A percentile compares a stretch with the other conserved stretches of the same genome.
These are phyloP conservation scores for Girardinichthys multiradiatus DNA, from an alignment of 2,113 vertebrate species.

Conservation along the genomic window DNA sequence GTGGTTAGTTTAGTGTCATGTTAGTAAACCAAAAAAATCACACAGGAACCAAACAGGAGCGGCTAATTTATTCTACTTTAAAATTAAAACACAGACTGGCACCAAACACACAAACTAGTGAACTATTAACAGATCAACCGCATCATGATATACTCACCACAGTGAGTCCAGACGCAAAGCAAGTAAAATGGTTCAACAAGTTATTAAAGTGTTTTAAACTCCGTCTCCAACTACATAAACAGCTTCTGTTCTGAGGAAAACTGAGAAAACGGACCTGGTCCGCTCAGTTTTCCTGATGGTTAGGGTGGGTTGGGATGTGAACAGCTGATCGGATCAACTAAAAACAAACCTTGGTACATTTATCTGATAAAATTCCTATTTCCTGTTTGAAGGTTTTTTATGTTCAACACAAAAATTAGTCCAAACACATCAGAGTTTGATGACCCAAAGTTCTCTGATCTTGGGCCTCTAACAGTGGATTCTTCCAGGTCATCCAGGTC, in stretches of 20 bases:
- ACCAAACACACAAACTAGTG: background rate
- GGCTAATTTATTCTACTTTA: background rate
- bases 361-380: too few relatives aligned
- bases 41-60: background rate
- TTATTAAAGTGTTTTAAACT: background rate
- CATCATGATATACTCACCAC: constrained; percentile 56
- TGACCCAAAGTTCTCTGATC: too few relatives aligned
- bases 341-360: too few relatives aligned
- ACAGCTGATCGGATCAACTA: too few relatives aligned
- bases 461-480: too few relatives aligned
- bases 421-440: too few relatives aligned
- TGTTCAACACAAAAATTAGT: too few relatives aligned
- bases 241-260: background rate
- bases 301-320: background rate
- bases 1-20: too few relatives aligned
- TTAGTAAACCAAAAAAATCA: too few relatives aligned
- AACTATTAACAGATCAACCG: background rate
- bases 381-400: too few relatives aligned
- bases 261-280: too few relatives aligned
- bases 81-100: background rate
- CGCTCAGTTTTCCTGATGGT: background rate
- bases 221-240: background rate
- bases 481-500: too few relatives aligned
- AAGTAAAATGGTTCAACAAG: constrained; percentile 1
- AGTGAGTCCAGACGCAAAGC: constrained; percentile 36